Conservation (phyloP, 2,113 vertebrate genomes). For the Rostratula benghalensis region DNA sequence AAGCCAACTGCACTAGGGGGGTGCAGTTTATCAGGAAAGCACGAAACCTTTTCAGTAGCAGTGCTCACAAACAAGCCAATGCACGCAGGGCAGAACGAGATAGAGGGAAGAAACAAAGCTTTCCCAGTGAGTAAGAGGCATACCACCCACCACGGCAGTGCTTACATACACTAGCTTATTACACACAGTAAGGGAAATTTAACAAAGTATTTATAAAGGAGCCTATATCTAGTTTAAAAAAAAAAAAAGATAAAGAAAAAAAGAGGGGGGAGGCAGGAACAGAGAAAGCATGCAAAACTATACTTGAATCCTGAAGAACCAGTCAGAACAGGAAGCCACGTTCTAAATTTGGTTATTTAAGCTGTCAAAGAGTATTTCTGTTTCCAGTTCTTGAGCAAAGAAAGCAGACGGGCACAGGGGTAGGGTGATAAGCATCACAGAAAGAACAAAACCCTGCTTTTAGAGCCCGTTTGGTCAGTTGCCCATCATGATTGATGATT, state of each 20-base stretch:
- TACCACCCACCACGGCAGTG: constrained; percentile 32
- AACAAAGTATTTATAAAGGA: constrained; percentile 12
- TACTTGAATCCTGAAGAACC: constrained; percentile 57
- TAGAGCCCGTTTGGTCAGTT: constrained; percentile 18
- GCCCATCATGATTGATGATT: constrained; percentile 50
- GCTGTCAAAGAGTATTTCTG: constrained; percentile 61
- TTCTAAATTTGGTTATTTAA: constrained; percentile 66
- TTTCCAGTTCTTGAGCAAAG: constrained; percentile 53
- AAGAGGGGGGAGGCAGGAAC: background rate
- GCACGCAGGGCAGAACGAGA: background rate
- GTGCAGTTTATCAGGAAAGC: background rate
- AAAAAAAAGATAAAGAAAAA: background rate
- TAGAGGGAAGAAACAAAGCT: background rate
- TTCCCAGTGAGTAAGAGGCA: constrained; percentile 2
- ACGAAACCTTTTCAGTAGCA: background rate
- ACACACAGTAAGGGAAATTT: background rate
- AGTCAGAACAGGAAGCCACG: constrained; percentile 60
- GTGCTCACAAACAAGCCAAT: constrained; percentile 26
- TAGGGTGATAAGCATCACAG: constrained; percentile 35
- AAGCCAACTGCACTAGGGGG: background rate
- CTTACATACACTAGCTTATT: background rate
- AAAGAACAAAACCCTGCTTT: constrained; percentile 41
- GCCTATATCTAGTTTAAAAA: background rate
- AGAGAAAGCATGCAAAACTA: constrained; percentile 41
- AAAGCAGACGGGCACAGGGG: constrained; percentile 1